These are phyloP conservation scores for Agrotis clavis DNA, from an alignment of 2,888 invertebrate genomes.

Conservation along the genomic window DNA sequence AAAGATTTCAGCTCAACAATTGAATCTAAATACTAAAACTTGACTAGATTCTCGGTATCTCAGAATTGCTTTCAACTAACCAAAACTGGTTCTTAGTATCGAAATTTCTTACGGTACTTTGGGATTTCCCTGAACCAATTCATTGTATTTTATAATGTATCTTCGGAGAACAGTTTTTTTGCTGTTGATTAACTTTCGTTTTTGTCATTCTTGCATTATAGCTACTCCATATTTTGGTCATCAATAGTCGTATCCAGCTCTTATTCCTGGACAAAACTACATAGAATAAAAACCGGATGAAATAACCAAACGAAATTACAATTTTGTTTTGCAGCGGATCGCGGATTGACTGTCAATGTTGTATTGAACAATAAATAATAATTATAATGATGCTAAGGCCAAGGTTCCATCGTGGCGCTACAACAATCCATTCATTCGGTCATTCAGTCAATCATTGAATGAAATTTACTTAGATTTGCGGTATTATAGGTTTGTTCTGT, in stretches of 20 bases:
- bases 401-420: slow-evolving; percentile 74
- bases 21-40: slow-evolving; percentile 16
- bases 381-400: slow-evolving; percentile 87
- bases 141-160: slow-evolving; percentile 8
- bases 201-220: neutral
- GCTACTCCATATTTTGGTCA: neutral
- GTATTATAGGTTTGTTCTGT: too few species aligned
- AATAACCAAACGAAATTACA: slow-evolving; percentile 12
- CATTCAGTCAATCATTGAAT: slow-evolving; percentile 62
- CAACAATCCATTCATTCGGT: slow-evolving; percentile 70
- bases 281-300: neutral
- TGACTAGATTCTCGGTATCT: slow-evolving; percentile 22
- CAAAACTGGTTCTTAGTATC: slow-evolving; percentile 29
- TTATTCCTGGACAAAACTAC: neutral
- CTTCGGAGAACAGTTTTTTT: slow-evolving; percentile 2
- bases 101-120: slow-evolving; percentile 24
- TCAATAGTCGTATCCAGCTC: neutral
- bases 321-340: slow-evolving; percentile 38
- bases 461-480: neutral
- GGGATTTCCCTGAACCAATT: slow-evolving; percentile 27
- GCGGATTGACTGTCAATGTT: slow-evolving; percentile 46
- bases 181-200: slow-evolving; percentile 11
- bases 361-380: slow-evolving; percentile 59
- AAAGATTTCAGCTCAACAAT: neutral
- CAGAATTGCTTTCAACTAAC: neutral